Evolutionary conservation across 2,888 invertebrate species (phyloP).

Genomic region (Oscheius sp.): DNA sequence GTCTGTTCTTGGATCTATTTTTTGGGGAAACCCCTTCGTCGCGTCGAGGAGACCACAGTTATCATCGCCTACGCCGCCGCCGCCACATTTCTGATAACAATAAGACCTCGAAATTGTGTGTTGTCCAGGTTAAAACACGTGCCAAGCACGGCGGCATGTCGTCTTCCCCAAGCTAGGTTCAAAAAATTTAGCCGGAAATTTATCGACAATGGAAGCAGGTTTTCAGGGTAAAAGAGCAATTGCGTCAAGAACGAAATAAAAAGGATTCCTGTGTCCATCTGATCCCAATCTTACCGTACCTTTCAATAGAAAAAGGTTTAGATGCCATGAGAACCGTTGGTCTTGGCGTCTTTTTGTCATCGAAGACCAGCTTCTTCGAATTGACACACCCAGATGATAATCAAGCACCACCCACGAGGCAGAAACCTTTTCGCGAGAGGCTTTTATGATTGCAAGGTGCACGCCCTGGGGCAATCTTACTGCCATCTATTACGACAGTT

Average conservation of each 20-base stretch:
- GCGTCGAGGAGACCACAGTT: constrained; percentile 20
- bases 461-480: background rate
- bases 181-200: too few species aligned
- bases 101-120: constrained; percentile 22
- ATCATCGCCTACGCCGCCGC: constrained; percentile 34
- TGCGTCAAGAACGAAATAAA: constrained; percentile 5
- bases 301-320: too few species aligned
- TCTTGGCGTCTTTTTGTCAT: too few species aligned
- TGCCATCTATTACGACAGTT: background rate
- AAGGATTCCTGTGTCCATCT: too few species aligned
- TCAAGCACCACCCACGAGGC: too few species aligned
- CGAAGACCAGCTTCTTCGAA: too few species aligned
- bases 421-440: too few species aligned
- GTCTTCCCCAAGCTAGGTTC: background rate
- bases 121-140: background rate
- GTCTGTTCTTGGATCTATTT: constrained; percentile 14
- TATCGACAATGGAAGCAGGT: too few species aligned
- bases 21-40: constrained; percentile 27
- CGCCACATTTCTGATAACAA: constrained; percentile 23
- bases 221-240: background rate
- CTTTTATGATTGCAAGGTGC: too few species aligned
- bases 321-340: too few species aligned
- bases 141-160: background rate
- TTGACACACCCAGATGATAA: too few species aligned
- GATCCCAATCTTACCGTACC: too few species aligned